These are phyloP conservation scores for Adelosebastes latens DNA, from an alignment of 2,797 vertebrate genomes.

Conservation along the genomic window DNA sequence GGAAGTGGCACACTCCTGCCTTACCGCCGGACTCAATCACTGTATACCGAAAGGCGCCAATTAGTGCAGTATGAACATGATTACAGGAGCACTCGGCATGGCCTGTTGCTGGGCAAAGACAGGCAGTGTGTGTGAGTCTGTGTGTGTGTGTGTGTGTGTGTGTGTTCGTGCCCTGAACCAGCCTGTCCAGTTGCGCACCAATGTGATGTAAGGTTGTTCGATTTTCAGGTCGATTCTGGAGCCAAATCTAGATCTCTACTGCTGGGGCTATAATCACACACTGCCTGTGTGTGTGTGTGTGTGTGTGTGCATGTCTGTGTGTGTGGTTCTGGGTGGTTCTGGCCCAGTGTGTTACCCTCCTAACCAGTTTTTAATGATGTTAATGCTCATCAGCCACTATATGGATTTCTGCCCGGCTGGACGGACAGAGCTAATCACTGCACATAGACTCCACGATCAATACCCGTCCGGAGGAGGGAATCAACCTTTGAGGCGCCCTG, in stretches of 20 bases:
- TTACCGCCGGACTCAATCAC: conserved; percentile 68
- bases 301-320: conserved; percentile 7
- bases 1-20: conserved; percentile 67
- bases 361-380: conserved; percentile 69
- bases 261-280: conserved; percentile 75
- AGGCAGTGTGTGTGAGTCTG: conserved; percentile 25
- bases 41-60: conserved; percentile 73
- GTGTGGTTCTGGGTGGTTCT: conserved; percentile 43
- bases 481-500: conserved; percentile 53
- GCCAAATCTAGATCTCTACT: conserved; percentile 77
- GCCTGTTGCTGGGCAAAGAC: conserved; percentile 66
- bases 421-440: conserved; percentile 69
- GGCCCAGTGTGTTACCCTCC: conserved; percentile 50
- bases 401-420: conserved; percentile 68
- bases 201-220: conserved; percentile 73
- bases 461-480: conserved; percentile 55
- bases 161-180: conserved; percentile 35
- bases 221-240: conserved; percentile 75
- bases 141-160: conserved; percentile 31
- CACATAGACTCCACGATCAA: conserved; percentile 57
- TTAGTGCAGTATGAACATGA: conserved; percentile 73
- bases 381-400: conserved; percentile 68
- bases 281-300: conserved; percentile 23
- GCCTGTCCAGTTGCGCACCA: conserved; percentile 59
- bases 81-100: conserved; percentile 59